Conservation (phyloP, 2,888 invertebrate species). For the Suillia variegata region DNA sequence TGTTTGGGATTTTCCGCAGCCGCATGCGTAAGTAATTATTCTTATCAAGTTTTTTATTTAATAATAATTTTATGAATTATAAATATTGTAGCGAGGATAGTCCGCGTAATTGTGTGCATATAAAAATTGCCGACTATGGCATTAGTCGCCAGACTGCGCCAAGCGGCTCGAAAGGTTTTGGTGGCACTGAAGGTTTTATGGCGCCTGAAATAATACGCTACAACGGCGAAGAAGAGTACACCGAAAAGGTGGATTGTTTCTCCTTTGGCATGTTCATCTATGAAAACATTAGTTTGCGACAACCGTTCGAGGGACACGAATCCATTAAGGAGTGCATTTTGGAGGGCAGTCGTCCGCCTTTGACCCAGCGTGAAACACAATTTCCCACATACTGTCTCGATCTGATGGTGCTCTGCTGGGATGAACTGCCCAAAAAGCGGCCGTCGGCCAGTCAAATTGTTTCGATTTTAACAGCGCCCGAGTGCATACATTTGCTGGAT, state of each 20-base stretch:
- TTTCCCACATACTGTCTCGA: slow-evolving; percentile 90
- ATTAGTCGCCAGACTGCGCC: slow-evolving; percentile 88
- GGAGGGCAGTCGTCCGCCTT: slow-evolving; percentile 89
- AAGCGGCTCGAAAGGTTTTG: slow-evolving; percentile 94
- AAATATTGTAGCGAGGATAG: slow-evolving; percentile 63
- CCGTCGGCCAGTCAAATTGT: slow-evolving; percentile 95
- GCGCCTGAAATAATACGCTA: slow-evolving; percentile 98
- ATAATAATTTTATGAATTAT: neutral
- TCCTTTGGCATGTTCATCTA: slow-evolving; percentile 99
- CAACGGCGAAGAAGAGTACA: slow-evolving; percentile 98
- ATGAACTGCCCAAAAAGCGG: slow-evolving; percentile 80
- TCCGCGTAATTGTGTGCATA: slow-evolving; percentile 75
- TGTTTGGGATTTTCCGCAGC: slow-evolving; percentile 94
- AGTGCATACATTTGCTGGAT: slow-evolving; percentile 87
- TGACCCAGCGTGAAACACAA: slow-evolving; percentile 81
- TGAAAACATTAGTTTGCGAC: slow-evolving; percentile 88
- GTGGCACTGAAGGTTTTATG: slow-evolving; percentile 99
- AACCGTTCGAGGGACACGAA: slow-evolving; percentile 95
- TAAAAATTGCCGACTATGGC: slow-evolving; percentile 97
- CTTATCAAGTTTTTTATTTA: neutral
- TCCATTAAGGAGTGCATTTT: slow-evolving; percentile 96
- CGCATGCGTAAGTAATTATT: slow-evolving; percentile 61
- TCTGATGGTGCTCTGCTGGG: slow-evolving; percentile 96
- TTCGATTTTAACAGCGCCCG: slow-evolving; percentile 89
- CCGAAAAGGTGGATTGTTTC: slow-evolving; percentile 98